Conservation (phyloP, 2,113 vertebrate species). For the Piprites chloris region DNA sequence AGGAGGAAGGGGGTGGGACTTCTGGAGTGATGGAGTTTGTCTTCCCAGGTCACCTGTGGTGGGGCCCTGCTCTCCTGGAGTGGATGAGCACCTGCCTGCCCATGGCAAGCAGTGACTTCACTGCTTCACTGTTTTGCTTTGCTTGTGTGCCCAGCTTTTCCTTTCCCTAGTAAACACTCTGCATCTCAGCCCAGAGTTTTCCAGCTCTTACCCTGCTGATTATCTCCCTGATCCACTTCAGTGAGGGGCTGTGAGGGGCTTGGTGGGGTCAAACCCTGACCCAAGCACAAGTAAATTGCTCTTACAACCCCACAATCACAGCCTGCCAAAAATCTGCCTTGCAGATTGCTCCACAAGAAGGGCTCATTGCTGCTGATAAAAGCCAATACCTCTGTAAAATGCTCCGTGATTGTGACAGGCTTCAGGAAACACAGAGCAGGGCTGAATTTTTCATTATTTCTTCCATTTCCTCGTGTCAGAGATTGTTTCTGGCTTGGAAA, state of each 20-base stretch:
- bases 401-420: not conserved
- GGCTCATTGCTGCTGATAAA: not conserved
- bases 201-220: not conserved
- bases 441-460: not conserved
- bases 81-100: not conserved
- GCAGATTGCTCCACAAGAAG: not conserved
- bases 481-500: not conserved
- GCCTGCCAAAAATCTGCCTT: not conserved
- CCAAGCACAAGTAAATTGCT: not conserved
- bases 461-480: not conserved
- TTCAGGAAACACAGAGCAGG: not conserved
- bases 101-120: not conserved
- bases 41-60: not conserved
- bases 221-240: not conserved
- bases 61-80: not conserved
- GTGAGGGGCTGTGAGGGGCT: not conserved
- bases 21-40: not conserved
- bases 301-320: not conserved
- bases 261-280: not conserved
- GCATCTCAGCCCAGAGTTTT: not conserved
- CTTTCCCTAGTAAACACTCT: not conserved
- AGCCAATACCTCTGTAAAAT: not conserved
- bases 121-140: not conserved
- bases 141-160: not conserved
- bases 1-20: not conserved